Conservation (phyloP, 2,797 vertebrate genomes). For the Vultur gryphus region DNA sequence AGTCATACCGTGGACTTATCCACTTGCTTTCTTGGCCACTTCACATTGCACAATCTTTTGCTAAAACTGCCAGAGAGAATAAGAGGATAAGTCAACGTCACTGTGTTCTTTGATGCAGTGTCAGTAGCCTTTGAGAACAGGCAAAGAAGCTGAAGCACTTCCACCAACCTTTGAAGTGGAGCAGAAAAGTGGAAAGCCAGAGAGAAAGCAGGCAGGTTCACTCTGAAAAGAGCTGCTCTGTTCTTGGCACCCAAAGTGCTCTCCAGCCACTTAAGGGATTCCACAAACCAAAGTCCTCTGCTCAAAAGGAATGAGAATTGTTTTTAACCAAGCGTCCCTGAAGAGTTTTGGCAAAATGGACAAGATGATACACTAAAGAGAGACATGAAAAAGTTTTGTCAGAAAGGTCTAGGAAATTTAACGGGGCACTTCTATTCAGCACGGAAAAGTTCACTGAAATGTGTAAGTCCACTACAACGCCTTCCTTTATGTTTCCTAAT, state of each 20-base stretch:
- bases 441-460: not conserved
- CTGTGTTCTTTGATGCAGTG: conserved; percentile 35
- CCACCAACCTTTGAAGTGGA: conserved; percentile 53
- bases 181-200: conserved; percentile 57
- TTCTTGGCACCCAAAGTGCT: conserved; percentile 44
- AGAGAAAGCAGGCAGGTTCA: conserved; percentile 9
- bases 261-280: conserved; percentile 31
- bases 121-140: conserved; percentile 37
- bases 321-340: not conserved
- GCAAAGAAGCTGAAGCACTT: conserved; percentile 52
- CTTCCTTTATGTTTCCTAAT: not conserved
- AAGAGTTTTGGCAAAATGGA: not conserved
- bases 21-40: conserved; percentile 33
- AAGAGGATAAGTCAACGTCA: conserved; percentile 45
- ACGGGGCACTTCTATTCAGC: not conserved
- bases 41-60: conserved; percentile 20
- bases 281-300: conserved; percentile 27
- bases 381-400: not conserved
- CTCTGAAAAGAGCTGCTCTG: conserved; percentile 31
- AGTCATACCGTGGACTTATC: conserved; percentile 27
- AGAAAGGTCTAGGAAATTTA: not conserved
- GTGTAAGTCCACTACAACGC: not conserved
- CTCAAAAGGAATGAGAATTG: conserved; percentile 24
- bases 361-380: not conserved
- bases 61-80: conserved; percentile 48